phyloP scores from a whole-genome alignment of 2,888 invertebrate genomes.

The Pheosia tremula region DNA sequence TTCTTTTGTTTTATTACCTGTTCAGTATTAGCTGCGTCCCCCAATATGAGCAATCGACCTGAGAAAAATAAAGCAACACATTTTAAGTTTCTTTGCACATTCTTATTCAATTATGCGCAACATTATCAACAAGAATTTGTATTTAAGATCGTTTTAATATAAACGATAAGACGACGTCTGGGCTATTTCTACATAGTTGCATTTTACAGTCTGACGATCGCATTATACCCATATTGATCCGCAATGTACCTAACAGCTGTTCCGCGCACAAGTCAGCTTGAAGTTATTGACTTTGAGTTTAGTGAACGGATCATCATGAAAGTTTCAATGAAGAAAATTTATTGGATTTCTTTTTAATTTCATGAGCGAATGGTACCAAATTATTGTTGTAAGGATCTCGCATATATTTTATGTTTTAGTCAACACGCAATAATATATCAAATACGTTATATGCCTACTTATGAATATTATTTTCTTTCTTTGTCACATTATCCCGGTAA shows the following conservation, averaged over 20 bases:
- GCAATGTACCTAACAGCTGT: background rate
- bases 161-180: background rate
- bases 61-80: background rate
- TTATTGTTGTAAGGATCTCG: no score
- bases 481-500: no score
- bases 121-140: no score
- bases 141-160: background rate
- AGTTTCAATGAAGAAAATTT: background rate
- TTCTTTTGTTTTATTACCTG: slow-evolving; percentile 3
- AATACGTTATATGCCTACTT: no score
- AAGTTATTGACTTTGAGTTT: background rate
- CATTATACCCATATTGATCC: background rate
- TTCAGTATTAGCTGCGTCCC: slow-evolving; percentile 1
- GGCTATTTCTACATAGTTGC: background rate
- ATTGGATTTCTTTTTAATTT: background rate
- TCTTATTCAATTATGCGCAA: no score
- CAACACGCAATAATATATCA: no score
- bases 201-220: background rate
- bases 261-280: background rate
- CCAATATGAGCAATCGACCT: background rate
- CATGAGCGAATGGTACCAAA: no score
- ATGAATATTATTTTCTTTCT: no score
- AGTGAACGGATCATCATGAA: background rate
- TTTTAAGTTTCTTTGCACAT: no score
- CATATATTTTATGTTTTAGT: no score